Base-by-base conservation (phyloP, 2,113 vertebrate genomes). In the Pachycephala philippinensis region DNA sequence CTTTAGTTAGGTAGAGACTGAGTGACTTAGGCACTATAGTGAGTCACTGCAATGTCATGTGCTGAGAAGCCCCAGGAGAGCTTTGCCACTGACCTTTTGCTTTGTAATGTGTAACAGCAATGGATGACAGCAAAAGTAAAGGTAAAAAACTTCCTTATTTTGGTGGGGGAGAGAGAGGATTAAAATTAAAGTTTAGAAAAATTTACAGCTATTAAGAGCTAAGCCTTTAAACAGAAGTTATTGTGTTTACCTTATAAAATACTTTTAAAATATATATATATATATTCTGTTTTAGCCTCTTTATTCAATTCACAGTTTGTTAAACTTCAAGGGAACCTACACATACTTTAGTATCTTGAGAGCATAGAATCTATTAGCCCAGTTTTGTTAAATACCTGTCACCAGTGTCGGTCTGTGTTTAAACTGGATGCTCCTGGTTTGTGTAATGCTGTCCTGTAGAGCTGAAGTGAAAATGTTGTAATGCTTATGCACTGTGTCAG, bases 11-110 rank as follows among this genome's bases (percentile, higher is more conserved):
- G 91, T 15, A 94, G 89, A 92, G 74, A 78, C 77, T 93, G 87
- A 91, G 60, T 91, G 91, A 61, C 28, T n/a, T 61, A 24, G 54
- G 47, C 6, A 16, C 69, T 92, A 68, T n/a, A 60, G 69, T 90
- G 95, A 94, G 93, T 97, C 95, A 96, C 33, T 91, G 39, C 97
- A 98, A 97, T 97, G 70, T 97, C 89, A 94, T 97, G 89, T 72
- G 77, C 52, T 90, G 83, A 92, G 89, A 81, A 74, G 47, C 10
- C 68, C 89, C 57, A 59, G 56, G 74, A 90, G 83, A 89, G 49
- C 63, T 82, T 87, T 75, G 69, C 68, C 42, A 72, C 44, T 85
- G 89, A 89, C 84, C 59, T 92, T 96, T 92, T 96, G 23, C 69
- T 97, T 91, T 91, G 52, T 53, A 56, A 44, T 76, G 89, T 87